Percentiles rank a stretch among this genome's conserved stretches.
Evolutionary conservation across 2,797 vertebrate species (phyloP).

Genomic region (Pseudochirops corinnae): DNA sequence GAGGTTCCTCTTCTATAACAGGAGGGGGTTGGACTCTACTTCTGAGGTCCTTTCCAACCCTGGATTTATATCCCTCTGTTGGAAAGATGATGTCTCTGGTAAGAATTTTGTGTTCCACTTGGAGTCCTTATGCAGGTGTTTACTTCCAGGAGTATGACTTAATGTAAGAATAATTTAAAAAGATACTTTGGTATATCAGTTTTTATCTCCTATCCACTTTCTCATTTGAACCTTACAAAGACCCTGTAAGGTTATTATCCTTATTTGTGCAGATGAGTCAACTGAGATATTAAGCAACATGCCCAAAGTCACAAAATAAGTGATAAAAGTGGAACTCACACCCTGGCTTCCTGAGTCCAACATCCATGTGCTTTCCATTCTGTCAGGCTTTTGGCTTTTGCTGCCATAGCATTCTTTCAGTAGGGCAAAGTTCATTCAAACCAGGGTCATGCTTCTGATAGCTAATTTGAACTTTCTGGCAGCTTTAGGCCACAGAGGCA

Average conservation of each 20-base stretch:
- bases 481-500: neutral
- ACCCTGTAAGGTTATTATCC: neutral
- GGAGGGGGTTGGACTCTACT: neutral
- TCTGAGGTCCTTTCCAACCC: neutral
- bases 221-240: neutral
- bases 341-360: neutral
- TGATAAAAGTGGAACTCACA: neutral
- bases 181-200: neutral
- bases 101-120: neutral
- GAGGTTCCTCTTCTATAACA: neutral
- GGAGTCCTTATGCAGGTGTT: neutral
- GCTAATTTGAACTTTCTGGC: neutral
- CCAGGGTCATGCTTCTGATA: neutral
- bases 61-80: neutral
- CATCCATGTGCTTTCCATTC: neutral
- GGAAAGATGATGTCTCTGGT: neutral
- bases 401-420: neutral
- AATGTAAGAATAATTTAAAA: neutral
- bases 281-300: neutral
- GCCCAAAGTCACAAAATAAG: neutral
- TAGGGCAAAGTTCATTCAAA: neutral
- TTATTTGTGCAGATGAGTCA: neutral
- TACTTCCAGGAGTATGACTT: neutral
- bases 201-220: neutral
- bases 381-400: neutral